These are phyloP conservation scores for Cheirogaleus major DNA, from an alignment of 2,797 vertebrate genomes.

Conservation along the genomic window DNA sequence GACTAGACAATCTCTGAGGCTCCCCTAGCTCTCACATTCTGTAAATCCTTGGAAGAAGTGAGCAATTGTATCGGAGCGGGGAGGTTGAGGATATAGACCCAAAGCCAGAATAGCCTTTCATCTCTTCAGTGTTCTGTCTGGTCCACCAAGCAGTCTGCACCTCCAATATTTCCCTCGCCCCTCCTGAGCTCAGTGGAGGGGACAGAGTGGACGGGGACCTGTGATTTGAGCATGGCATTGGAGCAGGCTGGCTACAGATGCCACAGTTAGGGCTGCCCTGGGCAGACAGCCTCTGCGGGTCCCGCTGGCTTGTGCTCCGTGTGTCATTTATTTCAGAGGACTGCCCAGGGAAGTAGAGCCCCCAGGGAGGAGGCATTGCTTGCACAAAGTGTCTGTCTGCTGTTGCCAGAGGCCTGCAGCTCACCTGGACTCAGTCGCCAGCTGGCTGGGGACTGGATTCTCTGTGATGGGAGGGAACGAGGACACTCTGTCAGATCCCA, in stretches of 20 bases:
- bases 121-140: background rate
- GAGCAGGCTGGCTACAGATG: background rate
- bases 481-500: conserved; percentile 51
- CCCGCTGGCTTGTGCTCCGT: background rate
- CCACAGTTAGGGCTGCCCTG: background rate
- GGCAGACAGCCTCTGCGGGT: background rate
- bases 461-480: background rate
- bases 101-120: background rate
- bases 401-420: conserved; percentile 49
- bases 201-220: too few relatives aligned
- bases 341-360: background rate
- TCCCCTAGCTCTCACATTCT: background rate
- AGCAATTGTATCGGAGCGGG: background rate
- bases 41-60: background rate
- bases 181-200: background rate
- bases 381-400: conserved; percentile 39
- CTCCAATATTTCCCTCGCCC: background rate
- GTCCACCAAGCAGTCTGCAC: background rate
- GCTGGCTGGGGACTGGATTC: background rate
- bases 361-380: conserved; percentile 23
- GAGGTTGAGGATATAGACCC: background rate
- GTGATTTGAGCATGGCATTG: background rate
- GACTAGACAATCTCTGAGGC: background rate
- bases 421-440: background rate
- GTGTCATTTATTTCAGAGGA: conserved; percentile 10